These are phyloP conservation scores for Geotrypetes seraphini DNA, from an alignment of 2,797 vertebrate genomes.

Conservation along the genomic window DNA sequence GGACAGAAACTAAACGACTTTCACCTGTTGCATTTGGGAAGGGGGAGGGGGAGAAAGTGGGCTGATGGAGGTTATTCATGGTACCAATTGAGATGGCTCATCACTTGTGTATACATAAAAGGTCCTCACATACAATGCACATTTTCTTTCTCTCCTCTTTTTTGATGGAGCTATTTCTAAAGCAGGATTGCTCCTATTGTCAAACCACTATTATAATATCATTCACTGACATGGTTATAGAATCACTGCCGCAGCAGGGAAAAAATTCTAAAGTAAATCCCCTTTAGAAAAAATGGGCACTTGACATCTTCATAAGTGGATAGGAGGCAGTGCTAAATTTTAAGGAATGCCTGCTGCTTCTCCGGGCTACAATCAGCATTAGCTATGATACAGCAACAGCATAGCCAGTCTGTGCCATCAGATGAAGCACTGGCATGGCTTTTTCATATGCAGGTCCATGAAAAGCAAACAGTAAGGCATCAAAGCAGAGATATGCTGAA, in stretches of 20 bases:
- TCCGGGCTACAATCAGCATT: slow-evolving; percentile 38
- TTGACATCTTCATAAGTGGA: background rate
- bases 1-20: no score
- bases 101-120: no score
- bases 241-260: slow-evolving; percentile 2
- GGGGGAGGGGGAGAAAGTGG: no score
- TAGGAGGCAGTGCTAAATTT: background rate
- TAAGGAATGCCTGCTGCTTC: background rate
- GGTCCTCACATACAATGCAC: no score
- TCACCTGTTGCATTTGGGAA: no score
- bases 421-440: no score
- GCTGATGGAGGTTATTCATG: no score
- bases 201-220: slow-evolving; percentile 3
- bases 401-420: background rate
- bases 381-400: slow-evolving; percentile 13
- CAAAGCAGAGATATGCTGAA: background rate
- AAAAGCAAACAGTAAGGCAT: no score
- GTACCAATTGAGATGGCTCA: no score
- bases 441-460: no score
- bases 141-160: no score
- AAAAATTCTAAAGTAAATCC: background rate
- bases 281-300: background rate
- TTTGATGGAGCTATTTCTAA: no score
- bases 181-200: slow-evolving; percentile 1
- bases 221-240: background rate